Evolutionary conservation across 2,888 invertebrate genomes (phyloP), one percentile per base, ranked within the genome.

Genomic region (Zygogramma bicolorata): DNA sequence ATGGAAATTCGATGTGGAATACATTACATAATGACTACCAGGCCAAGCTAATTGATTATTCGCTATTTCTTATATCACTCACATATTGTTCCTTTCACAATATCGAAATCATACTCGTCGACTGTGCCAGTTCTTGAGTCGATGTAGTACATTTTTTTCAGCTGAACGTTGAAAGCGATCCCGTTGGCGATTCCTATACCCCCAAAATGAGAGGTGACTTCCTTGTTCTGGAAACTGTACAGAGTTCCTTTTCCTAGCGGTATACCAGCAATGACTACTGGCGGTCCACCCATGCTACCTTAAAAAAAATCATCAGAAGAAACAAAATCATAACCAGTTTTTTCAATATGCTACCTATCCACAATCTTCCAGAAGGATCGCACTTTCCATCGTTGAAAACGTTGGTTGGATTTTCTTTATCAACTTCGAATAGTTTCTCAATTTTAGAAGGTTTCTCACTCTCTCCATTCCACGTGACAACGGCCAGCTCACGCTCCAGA

Each of bases 361-460:
- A 95, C 59, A 95, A 88, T 68, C 94, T 88, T 13, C 95, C 95
- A 2, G 87, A 85, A 8, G 92, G 91, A 84, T 95, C 95, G 49
- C 93, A 93, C 86, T 95, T 95, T 42, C 92, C 95, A 82, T 95
- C 95, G 80, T 95, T 95, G 82, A 95, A 90, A 81, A 93, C 89
- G 84, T 93, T 93, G 4, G 80, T 86, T 1, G 84, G 78, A 10
- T 27, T 27, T 10, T 63, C 63, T 3, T 86, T 83, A 81, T 91
- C 92, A 3, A 93, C 90, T 78, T 90, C 90, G 0, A 88, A 88
- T 3, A 93, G 78, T 29, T 85, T 85, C 42, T 88, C 86, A 1
- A 90, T 81, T 6, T 90, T 87, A 27, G 88, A 88, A 3, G 88
- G 84, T 69, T 87, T 88, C 76, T 88, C 85, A 10, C 89, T 88